These are phyloP conservation scores for Hipparchia sbordonii DNA, from an alignment of 2,888 invertebrate genomes.

Conservation along the genomic window DNA sequence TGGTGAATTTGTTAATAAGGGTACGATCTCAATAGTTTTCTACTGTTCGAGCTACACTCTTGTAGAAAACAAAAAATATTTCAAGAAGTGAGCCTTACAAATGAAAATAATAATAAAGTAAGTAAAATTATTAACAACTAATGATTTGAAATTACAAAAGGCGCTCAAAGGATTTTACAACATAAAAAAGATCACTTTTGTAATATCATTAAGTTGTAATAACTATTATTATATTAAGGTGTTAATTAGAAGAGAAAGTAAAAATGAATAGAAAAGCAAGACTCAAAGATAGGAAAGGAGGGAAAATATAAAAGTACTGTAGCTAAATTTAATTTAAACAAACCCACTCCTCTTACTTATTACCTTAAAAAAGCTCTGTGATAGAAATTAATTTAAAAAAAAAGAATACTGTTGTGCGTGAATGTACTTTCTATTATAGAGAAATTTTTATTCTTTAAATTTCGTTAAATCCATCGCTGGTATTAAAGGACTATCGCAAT, in stretches of 20 bases:
- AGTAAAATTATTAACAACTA: constrained; percentile 48
- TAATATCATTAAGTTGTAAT: constrained; percentile 58
- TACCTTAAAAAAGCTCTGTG: not conserved
- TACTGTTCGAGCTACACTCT: constrained; percentile 64
- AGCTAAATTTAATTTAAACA: constrained; percentile 45
- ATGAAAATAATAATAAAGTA: constrained; percentile 18
- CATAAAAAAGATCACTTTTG: constrained; percentile 51
- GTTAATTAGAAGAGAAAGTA: constrained; percentile 29
- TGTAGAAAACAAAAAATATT: constrained; percentile 43
- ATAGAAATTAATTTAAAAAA: not conserved
- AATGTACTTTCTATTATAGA: constrained; percentile 30
- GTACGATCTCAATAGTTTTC: constrained; percentile 25
- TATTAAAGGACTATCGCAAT: constrained; percentile 83
- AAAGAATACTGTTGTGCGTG: not conserved
- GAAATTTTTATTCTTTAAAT: constrained; percentile 78
- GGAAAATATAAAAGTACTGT: constrained; percentile 23
- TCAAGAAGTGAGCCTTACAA: not conserved
- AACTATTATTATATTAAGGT: constrained; percentile 22
- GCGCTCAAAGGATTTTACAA: constrained; percentile 46
- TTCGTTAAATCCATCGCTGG: constrained; percentile 84
- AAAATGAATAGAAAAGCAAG: constrained; percentile 28
- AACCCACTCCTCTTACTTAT: constrained; percentile 1
- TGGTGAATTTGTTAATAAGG: too few relatives aligned
- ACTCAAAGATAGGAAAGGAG: constrained; percentile 31
- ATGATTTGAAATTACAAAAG: constrained; percentile 59